Conservation (phyloP, 2,888 invertebrate genomes). For the Resseliella maxima region DNA sequence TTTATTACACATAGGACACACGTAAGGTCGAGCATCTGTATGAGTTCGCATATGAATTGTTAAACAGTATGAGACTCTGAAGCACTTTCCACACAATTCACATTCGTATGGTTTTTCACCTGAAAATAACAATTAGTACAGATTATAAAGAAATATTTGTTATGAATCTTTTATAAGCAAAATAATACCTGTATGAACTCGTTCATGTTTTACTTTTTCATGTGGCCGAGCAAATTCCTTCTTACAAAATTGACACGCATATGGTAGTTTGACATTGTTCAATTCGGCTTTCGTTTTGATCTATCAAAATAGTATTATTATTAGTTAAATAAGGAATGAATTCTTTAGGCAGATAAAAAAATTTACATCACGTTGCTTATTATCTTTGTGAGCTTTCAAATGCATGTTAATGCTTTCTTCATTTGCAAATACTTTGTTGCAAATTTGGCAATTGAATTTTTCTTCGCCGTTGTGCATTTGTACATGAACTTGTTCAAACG, state of each 20-base stretch:
- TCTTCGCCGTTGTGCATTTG: conserved; percentile 71
- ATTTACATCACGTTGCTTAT: conserved; percentile 54
- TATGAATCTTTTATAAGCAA: not conserved
- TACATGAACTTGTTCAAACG: conserved; percentile 73
- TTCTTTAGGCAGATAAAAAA: too few relatives aligned
- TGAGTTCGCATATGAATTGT: conserved; percentile 84
- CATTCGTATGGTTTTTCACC: conserved; percentile 83
- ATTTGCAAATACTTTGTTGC: conserved; percentile 79
- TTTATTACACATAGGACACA: conserved; percentile 78
- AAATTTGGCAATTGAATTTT: conserved; percentile 74
- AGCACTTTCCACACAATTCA: conserved; percentile 83
- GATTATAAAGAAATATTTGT: conserved; percentile 17
- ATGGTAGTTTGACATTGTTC: conserved; percentile 68
- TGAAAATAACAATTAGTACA: too few relatives aligned
- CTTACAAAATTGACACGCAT: conserved; percentile 79
- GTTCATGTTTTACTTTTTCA: conserved; percentile 85
- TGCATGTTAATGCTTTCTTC: conserved; percentile 78
- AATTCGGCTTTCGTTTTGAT: conserved; percentile 58
- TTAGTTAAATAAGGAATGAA: too few relatives aligned
- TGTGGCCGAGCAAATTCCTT: conserved; percentile 79
- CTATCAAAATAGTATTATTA: not conserved
- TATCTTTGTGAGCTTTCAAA: conserved; percentile 73
- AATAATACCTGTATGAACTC: conserved; percentile 78
- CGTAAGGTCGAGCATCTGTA: conserved; percentile 81
- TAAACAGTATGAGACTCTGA: conserved; percentile 82